phyloP scores from a whole-genome alignment of 1,140 invertebrate species.

The Himalopsyche phryganea region DNA sequence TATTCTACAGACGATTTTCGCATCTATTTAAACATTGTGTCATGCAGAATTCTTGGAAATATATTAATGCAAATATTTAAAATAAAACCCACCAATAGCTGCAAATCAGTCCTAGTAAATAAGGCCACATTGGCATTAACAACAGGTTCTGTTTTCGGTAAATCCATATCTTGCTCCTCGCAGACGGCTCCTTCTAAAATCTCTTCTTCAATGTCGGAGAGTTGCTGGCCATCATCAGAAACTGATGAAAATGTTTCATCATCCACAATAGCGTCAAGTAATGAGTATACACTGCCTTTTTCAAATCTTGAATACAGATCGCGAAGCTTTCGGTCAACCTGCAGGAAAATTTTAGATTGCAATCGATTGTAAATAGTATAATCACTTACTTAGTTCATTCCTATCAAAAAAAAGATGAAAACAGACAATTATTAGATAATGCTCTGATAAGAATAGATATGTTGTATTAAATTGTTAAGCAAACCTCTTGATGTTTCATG shows the following conservation, averaged over 20 bases:
- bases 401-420: no score
- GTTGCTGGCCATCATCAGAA: constrained; percentile 42
- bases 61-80: no score
- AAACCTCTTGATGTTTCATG: constrained; percentile 70
- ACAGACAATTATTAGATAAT: no score
- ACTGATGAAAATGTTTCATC: constrained; percentile 39
- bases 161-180: constrained; percentile 12
- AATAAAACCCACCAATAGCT: constrained; percentile 26
- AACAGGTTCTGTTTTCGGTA: constrained; percentile 23
- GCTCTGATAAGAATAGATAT: constrained; percentile 40
- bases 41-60: no score
- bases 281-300: constrained; percentile 68
- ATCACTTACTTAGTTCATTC: no score
- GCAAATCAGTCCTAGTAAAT: constrained; percentile 30
- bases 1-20: no score
- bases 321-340: constrained; percentile 21
- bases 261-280: constrained; percentile 69
- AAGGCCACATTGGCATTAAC: constrained; percentile 28
- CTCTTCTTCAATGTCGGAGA: constrained; percentile 57
- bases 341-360: no score
- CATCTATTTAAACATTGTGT: no score
- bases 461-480: no score
- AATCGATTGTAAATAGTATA: no score
- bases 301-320: constrained; percentile 78
- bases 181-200: constrained; percentile 35